Evolutionary conservation across 2,888 invertebrate genomes (phyloP), one percentile per base, ranked within the genome.

Genomic region (Himalopsyche kuldschensis): DNA sequence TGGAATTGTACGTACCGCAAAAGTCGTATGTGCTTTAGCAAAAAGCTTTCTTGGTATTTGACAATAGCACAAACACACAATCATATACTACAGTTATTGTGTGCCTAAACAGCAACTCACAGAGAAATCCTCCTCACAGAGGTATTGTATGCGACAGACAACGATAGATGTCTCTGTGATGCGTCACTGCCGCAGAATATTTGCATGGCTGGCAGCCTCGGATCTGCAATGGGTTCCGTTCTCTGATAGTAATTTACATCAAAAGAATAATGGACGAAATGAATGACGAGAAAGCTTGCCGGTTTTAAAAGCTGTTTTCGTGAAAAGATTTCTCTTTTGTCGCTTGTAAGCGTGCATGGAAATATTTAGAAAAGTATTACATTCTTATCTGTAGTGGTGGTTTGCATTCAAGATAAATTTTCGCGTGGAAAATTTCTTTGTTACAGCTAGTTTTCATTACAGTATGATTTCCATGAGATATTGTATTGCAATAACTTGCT

Each of bases 221-320:
- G 84, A 84, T 69, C 79, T 69, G 79, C 75, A 78, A 83, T 85
- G 84, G 78, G 82, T 80, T 82, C 84, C 81, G 80, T 84, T 85
- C 86, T 85, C 48, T 79, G 82, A 85, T 85, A 86, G 85, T 86
- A 86, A 85, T 85, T 86, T 86, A 82, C 83, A 85, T 86, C 84
- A 85, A 85, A 86, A 85, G 86, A 86, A 86, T 85, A 85, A 86
- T 83, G 80, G 82, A 41, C 80, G 84, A 82, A 82, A 86, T 85
- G 85, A 86, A 81, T 86, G 86, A 86, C 81, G 85, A 86, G 84
- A 86, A 84, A 84, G 82, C 84, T 84, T 82, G 83, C 82, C 79
- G 75, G 84, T 80, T 85, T 85, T 84, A 81, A 84, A 82, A 84
- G 84, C 83, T 82, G 83, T 86, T 83, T 84, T 79, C 75, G 84